phyloP scores from a whole-genome alignment of 64 coral and sea anemone genomes.

The Actinia tenebrosa region DNA sequence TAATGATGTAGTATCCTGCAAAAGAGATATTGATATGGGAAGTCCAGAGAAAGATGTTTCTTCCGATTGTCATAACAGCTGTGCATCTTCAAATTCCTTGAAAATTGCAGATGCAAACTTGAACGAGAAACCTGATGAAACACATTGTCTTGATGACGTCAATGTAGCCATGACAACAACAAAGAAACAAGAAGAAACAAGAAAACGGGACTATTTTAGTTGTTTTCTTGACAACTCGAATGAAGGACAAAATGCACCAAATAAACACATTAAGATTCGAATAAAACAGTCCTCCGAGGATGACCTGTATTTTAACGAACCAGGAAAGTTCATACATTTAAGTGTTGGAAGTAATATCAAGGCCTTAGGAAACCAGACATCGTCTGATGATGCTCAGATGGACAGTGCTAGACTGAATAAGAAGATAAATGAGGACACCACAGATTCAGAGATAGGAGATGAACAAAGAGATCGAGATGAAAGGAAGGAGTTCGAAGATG shows the following conservation, averaged over 20 bases:
- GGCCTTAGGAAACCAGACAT: neutral
- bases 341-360: neutral
- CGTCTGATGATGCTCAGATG: neutral
- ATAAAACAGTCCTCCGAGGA: neutral
- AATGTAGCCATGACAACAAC: neutral
- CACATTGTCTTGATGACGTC: neutral
- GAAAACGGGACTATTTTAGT: neutral
- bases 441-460: neutral
- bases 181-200: neutral
- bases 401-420: neutral
- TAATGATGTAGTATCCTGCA: neutral
- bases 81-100: neutral
- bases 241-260: neutral
- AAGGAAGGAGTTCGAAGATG: no score
- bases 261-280: neutral
- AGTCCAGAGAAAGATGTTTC: neutral
- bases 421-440: neutral
- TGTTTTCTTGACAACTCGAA: neutral
- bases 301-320: neutral
- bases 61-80: neutral
- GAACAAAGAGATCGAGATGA: neutral
- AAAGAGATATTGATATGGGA: neutral
- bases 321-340: neutral
- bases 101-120: neutral
- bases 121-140: neutral